A percentile compares a stretch with the other conserved stretches of the same genome.
Evolutionary conservation across 2,797 vertebrate species (phyloP).

Genomic region (Pangasius sanitwongsei): DNA sequence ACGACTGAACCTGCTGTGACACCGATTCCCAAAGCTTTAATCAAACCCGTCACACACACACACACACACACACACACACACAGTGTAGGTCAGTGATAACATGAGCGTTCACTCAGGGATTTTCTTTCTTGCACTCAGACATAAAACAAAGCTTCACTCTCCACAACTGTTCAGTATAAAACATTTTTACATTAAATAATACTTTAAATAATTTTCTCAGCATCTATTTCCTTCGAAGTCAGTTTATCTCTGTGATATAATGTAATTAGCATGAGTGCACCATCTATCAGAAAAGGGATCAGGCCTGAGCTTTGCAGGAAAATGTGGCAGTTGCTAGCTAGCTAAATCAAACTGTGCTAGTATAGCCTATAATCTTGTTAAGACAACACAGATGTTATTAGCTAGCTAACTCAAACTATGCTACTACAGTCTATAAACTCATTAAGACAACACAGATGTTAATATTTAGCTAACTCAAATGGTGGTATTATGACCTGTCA

Average conservation of each 20-base stretch:
- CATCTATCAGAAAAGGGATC: not conserved
- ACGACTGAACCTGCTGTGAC: conserved; percentile 26
- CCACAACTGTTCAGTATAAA: not conserved
- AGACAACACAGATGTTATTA: not conserved
- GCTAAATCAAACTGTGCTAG: not conserved
- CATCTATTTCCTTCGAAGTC: not conserved
- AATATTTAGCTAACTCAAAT: not conserved
- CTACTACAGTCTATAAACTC: not conserved
- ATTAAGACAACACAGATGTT: not conserved
- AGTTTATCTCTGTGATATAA: not conserved
- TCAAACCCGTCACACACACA: conserved; percentile 20
- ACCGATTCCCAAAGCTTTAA: conserved; percentile 38
- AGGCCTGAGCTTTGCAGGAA: not conserved
- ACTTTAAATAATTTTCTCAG: not conserved
- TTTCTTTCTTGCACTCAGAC: not conserved
- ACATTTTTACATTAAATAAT: not conserved
- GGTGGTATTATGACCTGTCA: not conserved
- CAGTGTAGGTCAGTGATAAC: conserved; percentile 16
- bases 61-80: not conserved
- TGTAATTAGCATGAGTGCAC: not conserved
- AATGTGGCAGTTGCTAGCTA: not conserved
- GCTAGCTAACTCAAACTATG: not conserved
- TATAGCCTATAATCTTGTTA: not conserved
- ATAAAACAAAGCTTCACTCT: not conserved
- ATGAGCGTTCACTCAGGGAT: not conserved